Conservation (phyloP, 2,888 invertebrate genomes). For the Aethes cnicana region DNA sequence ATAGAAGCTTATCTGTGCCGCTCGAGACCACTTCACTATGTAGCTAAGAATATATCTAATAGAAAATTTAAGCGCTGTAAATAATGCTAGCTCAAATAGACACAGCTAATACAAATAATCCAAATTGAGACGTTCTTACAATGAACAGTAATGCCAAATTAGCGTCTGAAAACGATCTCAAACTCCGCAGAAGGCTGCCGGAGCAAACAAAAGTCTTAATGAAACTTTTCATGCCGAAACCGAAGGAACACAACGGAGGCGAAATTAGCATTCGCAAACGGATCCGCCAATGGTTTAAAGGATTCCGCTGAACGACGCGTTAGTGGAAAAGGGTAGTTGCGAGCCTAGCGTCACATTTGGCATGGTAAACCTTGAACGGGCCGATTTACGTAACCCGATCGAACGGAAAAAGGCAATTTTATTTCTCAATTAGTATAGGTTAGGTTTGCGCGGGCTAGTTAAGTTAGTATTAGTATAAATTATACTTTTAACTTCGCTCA, state of each 20-base stretch:
- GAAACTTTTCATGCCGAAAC: conserved; percentile 45
- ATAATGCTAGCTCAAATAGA: not conserved
- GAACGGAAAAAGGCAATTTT: conserved; percentile 6
- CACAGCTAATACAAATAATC: conserved; percentile 43
- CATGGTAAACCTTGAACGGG: conserved; percentile 4
- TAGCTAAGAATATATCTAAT: not conserved
- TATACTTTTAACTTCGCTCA: conserved; percentile 40
- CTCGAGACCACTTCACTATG: conserved; percentile 12
- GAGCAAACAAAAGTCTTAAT: conserved; percentile 48
- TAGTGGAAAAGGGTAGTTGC: conserved; percentile 1
- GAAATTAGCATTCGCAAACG: conserved; percentile 47
- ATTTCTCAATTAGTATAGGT: conserved; percentile 8
- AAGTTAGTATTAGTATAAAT: conserved; percentile 28
- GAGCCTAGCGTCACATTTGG: conserved; percentile 10
- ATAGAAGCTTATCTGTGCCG: conserved; percentile 18
- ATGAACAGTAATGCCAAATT: conserved; percentile 43
- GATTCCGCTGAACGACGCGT: conserved; percentile 2
- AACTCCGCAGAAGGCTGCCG: conserved; percentile 40
- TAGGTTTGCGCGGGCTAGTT: conserved; percentile 32
- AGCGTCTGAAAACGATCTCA: conserved; percentile 40
- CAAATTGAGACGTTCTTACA: conserved; percentile 49
- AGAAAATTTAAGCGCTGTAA: not conserved
- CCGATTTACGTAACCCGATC: conserved; percentile 1
- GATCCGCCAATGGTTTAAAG: not conserved
- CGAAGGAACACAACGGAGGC: conserved; percentile 31